Base-by-base conservation (phyloP, 2,113 vertebrate genomes). In the Bombycilla garrulus region DNA sequence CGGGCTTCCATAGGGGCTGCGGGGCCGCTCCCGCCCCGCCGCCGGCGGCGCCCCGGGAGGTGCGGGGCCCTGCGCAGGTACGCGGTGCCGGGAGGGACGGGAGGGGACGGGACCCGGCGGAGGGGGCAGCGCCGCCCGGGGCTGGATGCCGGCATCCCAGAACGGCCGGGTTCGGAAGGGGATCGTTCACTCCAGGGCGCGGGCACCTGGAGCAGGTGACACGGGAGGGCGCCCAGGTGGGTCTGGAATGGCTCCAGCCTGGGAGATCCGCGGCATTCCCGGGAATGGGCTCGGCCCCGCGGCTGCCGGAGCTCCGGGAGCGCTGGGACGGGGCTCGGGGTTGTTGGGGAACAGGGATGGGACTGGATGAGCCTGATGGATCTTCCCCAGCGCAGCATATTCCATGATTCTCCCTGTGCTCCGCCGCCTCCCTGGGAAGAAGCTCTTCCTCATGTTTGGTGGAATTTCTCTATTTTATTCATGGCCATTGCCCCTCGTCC, bases 71-170 rank as follows among this genome's bases (percentile, higher is more conserved):
- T 38, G 38, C 38, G 38, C 38, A 38, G 38, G 38, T 38, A 38
- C 38, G 38, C 38, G 38, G 38, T 38, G 38, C 38, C 38, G 38
- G 38, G 38, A 38, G 38, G 38, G 38, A 38, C 9, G 38, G 38
- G 38, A 38, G 38, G 38, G 38, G 38, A 38, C 38, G 38, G 42
- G 42, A 42, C 42, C 42, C 11, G 42, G 42, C 42, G 13, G 42
- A 42, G 42, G 42, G 83, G 45, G 4, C 82, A n/a, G 81, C 58
- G 50, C 82, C 9, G 67, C 1, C 17, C 26, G 0, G 51, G 10
- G 10, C 51, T 1, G 18, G 8, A 3, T 5, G 6, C 4, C 56
- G 0, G n/a, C 3, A 24, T 53, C 5, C 35, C 35, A 1, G 29
- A 5, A 3, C 1, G 56, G 54, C 10, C 1, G 47, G 16, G 50